Evolutionary conservation across 2,888 invertebrate species (phyloP).

Genomic region (Drosophila robusta): DNA sequence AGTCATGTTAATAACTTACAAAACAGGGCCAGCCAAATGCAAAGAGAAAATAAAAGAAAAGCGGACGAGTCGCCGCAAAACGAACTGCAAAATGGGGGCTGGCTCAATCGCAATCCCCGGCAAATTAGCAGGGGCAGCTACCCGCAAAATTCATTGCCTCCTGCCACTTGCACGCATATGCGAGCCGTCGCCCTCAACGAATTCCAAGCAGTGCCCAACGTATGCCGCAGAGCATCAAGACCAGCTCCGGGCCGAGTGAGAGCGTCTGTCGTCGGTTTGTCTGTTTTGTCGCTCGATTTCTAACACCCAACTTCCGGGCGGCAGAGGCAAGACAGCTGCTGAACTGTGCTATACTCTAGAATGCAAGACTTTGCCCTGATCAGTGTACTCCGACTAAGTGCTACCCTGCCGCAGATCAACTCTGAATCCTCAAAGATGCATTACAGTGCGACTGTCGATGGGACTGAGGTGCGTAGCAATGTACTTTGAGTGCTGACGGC

Average conservation of each 20-base stretch:
- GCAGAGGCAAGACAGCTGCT: slow-evolving; percentile 20
- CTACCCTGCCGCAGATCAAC: neutral
- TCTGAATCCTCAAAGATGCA: neutral
- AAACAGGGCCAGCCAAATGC: slow-evolving; percentile 37
- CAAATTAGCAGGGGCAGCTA: slow-evolving; percentile 48
- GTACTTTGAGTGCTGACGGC: slow-evolving; percentile 4
- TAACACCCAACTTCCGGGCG: slow-evolving; percentile 73
- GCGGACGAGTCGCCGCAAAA: slow-evolving; percentile 8
- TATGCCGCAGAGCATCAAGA: slow-evolving; percentile 22
- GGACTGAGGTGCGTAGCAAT: neutral
- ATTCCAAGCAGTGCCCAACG: slow-evolving; percentile 39
- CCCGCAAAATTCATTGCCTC: slow-evolving; percentile 50
- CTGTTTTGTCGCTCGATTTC: slow-evolving; percentile 69
- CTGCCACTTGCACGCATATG: slow-evolving; percentile 59
- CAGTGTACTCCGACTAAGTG: neutral
- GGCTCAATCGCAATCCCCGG: slow-evolving; percentile 19
- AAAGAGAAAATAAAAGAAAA: neutral
- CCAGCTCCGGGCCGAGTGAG: slow-evolving; percentile 15
- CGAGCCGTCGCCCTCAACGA: slow-evolving; percentile 47
- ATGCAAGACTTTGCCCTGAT: neutral
- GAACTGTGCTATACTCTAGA: slow-evolving; percentile 16
- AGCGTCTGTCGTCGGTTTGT: slow-evolving; percentile 53
- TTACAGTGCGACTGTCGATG: neutral
- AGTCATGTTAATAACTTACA: slow-evolving; percentile 79
- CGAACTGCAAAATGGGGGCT: slow-evolving; percentile 20